Base-by-base conservation (phyloP, 2,888 invertebrate species). In the Tipula vernalis region DNA sequence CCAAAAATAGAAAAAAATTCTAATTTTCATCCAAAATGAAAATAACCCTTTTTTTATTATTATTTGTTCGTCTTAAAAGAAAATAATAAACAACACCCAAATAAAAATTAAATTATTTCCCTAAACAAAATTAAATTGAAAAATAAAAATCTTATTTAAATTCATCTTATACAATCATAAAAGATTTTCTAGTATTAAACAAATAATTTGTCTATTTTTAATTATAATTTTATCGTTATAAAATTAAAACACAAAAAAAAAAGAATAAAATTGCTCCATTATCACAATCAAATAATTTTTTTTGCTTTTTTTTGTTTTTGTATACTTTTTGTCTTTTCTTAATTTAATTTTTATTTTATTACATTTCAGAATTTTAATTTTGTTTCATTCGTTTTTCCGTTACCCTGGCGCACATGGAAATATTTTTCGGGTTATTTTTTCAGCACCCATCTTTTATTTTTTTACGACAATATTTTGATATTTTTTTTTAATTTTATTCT, bases 151-250 rank as follows among this genome's bases (percentile, higher is more conserved):
- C 71, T 28, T 71, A 71, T 71, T 71, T 71, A 71, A 28, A 71
- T 71, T 71, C 28, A 71, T 71, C 28, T 71, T 71, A 71, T 28
- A 28, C 28, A 28, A 28, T 28, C 28, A 28, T 28, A 28, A 28
- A 71, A 71, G 71, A 71, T 71, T 71, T 71, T 71, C 71, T 71
- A 71, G 71, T 71, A 18, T 71, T 71, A 71, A 71, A 71, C 71
- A 71, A 71, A 71, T 71, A 71, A 71, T 71, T 71, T 71, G 71
- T 71, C 71, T 71, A 71, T 71, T 71, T 71, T 71, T 71, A 71
- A 71, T 71, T 71, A 71, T 71, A 71, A 71, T 71, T 71, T 71
- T 71, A 28, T 71, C 71, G 71, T 71, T 71, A 28, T 71, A 71
- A 71, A 71, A 71, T 71, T 18, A 71, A 71, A 71, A 71, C 28